Evolutionary conservation across 2,888 invertebrate genomes (phyloP), one percentile per base, ranked within the genome.

Genomic region (Stenolophus ochropezus): DNA sequence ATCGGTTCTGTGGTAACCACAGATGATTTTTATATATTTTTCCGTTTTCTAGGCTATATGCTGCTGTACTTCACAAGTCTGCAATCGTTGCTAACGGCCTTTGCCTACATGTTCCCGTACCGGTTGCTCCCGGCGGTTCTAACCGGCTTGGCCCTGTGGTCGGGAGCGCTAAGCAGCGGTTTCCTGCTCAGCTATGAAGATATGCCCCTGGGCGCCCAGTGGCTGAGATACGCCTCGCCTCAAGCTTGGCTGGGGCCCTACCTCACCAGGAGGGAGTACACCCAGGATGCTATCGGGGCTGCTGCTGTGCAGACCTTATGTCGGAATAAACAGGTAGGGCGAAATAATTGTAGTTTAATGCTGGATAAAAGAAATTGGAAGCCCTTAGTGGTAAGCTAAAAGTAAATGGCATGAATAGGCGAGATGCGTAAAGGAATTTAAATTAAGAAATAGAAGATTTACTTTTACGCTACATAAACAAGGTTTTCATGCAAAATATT

Each of bases 11-110:
- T n/a, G n/a, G n/a, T n/a, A n/a, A n/a, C n/a, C n/a, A n/a, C n/a
- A n/a, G n/a, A n/a, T n/a, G n/a, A n/a, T n/a, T n/a, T n/a, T n/a
- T n/a, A n/a, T n/a, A n/a, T n/a, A n/a, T n/a, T n/a, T n/a, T n/a
- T n/a, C n/a, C n/a, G n/a, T n/a, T n/a, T n/a, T n/a, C 21, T 88
- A 95, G 95, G 94, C 83, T 93, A 93, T 86, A 94, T 94, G 93
- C 89, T 94, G 83, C 89, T 95, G 42, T 94, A 94, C 88, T 89
- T 95, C 84, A 92, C 93, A 85, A 92, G 93, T 84, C 90, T 93
- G 83, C 94, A 95, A 89, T 93, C 93, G 87, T 88, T 94, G 71
- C 91, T 93, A 83, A 91, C 94, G 71, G 93, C 94, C 65, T 90
- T 93, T 42, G 92, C 94, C 78, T 94, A 94, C 89, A 86, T 94